These are phyloP conservation scores for Conus canariensis DNA, from an alignment of 2,888 invertebrate genomes.

Conservation along the genomic window DNA sequence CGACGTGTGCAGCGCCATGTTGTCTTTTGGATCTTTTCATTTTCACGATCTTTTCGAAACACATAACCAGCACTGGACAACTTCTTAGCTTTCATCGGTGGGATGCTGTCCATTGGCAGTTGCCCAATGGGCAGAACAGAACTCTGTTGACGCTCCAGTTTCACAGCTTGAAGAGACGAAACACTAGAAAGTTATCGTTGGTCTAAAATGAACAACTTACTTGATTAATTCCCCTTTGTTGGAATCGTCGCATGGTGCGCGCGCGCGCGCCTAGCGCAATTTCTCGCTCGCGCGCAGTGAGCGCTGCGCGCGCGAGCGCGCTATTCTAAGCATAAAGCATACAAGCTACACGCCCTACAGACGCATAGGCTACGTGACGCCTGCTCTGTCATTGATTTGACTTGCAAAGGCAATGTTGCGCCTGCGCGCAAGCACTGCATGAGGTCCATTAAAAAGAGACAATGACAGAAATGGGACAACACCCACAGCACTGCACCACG, in stretches of 20 bases:
- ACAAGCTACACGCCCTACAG: background rate
- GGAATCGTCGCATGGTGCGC: background rate
- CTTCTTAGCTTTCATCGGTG: conserved; percentile 31
- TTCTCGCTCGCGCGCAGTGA: background rate
- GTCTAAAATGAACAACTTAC: background rate
- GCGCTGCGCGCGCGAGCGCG: conserved; percentile 30
- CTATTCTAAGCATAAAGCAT: too few relatives aligned
- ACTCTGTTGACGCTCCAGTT: conserved; percentile 4
- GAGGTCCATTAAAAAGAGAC: background rate
- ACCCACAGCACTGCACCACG: too few relatives aligned
- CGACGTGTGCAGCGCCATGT: conserved; percentile 39
- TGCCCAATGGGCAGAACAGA: background rate
- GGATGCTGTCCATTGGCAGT: conserved; percentile 5
- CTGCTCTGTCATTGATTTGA: background rate
- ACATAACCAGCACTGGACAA: conserved; percentile 36
- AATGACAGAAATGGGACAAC: background rate
- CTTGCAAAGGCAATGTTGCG: background rate
- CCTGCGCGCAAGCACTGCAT: background rate
- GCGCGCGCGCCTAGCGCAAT: conserved; percentile 20
- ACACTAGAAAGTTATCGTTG: background rate
- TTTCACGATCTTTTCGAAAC: conserved; percentile 36
- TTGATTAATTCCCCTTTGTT: conserved; percentile 11
- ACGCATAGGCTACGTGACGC: background rate
- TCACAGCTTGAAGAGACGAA: background rate
- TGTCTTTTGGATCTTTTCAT: conserved; percentile 39